Conservation (phyloP, 2,113 vertebrate species). For the Rhinolophus ferrumequinum region DNA sequence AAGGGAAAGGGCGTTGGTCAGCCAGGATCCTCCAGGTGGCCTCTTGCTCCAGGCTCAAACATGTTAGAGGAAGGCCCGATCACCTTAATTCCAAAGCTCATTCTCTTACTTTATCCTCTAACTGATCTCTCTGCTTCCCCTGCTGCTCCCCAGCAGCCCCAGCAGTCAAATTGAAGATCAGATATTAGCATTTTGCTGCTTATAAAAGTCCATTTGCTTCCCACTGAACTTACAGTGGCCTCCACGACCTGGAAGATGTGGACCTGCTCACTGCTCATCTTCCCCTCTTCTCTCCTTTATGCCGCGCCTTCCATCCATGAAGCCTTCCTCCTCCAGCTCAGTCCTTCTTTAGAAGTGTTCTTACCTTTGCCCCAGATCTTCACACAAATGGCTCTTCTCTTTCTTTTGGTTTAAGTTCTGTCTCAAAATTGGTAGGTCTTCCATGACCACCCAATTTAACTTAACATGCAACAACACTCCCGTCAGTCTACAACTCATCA, state of each 20-base stretch:
- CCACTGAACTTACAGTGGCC: background rate
- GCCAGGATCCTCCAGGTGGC: background rate
- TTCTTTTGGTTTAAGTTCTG: background rate
- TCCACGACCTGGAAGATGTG: background rate
- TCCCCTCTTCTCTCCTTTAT: background rate
- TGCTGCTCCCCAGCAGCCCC: background rate
- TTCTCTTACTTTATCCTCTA: background rate
- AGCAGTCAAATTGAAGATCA: background rate
- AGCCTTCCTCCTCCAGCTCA: background rate
- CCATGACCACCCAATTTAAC: background rate
- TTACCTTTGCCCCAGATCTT: background rate
- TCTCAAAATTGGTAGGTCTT: background rate
- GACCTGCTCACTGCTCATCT: background rate
- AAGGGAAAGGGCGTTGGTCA: accelerated
- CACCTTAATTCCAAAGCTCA: background rate
- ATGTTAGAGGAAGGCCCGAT: background rate
- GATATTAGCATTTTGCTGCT: background rate
- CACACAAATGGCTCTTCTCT: background rate
- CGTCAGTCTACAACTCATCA: background rate
- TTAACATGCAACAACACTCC: background rate
- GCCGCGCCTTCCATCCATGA: background rate
- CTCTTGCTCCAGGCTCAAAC: background rate
- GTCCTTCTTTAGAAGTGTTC: background rate
- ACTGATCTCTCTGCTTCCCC: background rate
- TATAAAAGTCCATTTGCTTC: background rate